These are phyloP conservation scores for Trochalopteron elliotii DNA, from an alignment of 2,113 vertebrate genomes.

Conservation along the genomic window DNA sequence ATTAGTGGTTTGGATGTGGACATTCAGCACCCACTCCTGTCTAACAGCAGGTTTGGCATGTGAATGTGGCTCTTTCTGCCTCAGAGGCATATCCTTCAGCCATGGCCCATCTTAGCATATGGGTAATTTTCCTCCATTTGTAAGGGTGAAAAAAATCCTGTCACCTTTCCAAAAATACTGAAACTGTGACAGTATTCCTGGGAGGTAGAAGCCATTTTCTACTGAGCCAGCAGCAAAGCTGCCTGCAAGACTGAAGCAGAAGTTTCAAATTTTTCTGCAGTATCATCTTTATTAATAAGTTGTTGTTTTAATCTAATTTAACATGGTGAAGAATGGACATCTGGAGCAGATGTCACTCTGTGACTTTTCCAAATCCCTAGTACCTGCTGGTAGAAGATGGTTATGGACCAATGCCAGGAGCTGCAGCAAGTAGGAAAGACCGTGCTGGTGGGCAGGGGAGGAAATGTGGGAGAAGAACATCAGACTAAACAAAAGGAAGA, in stretches of 20 bases:
- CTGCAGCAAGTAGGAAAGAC: background rate
- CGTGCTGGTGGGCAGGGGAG: background rate
- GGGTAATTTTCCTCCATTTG: background rate
- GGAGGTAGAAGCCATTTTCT: background rate
- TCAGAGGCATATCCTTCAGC: background rate
- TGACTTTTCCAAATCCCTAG: background rate
- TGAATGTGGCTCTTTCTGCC: accelerated
- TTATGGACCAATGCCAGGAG: background rate
- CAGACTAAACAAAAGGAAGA: background rate
- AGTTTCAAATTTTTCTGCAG: background rate
- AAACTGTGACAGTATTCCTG: background rate
- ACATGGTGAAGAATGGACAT: background rate
- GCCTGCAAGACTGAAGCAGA: background rate
- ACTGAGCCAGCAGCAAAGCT: background rate
- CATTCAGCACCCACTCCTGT: background rate
- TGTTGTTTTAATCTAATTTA: background rate
- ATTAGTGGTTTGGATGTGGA: background rate
- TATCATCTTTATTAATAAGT: background rate
- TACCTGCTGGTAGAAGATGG: background rate
- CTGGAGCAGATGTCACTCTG: background rate
- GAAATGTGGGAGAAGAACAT: background rate
- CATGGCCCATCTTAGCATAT: background rate
- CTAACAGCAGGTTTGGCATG: background rate
- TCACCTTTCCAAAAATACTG: background rate
- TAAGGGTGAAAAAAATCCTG: background rate